Evolutionary conservation across 2,113 vertebrate species (phyloP), one percentile per base, ranked within the genome.

Genomic region (Pteropus alecto): DNA sequence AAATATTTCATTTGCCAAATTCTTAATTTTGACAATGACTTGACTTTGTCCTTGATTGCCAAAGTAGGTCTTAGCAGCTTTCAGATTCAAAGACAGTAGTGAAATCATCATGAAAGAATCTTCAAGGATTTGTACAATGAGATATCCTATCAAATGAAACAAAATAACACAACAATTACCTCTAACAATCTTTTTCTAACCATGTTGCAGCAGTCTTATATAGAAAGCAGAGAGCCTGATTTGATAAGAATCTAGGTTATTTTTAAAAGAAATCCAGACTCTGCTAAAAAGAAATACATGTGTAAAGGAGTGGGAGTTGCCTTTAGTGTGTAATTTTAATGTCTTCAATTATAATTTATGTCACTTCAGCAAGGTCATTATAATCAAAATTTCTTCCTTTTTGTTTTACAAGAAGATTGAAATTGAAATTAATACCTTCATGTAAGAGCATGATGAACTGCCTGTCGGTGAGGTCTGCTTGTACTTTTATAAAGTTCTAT

Each of bases 391-490:
- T 84, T 97, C 96, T 93, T 96, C 96, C 95, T 93, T 98, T 97
- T 96, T 96, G 93, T 97, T 98, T 98, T 97, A 97, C 83, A 98
- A 89, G 91, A 97, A 97, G 92, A 97, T 97, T 98, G 96, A 97
- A 98, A 97, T 96, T 96, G 94, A 98, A 98, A 98, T 98, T 97
- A 98, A 97, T 97, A 92, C 86, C 89, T 97, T 95, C 97, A 96
- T 98, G 94, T 94, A 91, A 93, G 97, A 96, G 46, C 78, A 97
- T 97, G 98, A 98, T 98, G 76, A 97, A 98, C 92, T 97, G 77
- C 97, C 97, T 97, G 97, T 97, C 95, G 6, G 68, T 79, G 70
- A 93, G 87, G 68, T 68, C 86, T 56, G 58, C 86, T 93, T 95
- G 41, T 76, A 93, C 96, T 96, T 97, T 97, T 90, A 82, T 54